Evolutionary conservation across 2,113 vertebrate species (phyloP), one percentile per base, ranked within the genome.

Genomic region (Trematocara stigmaticum): DNA sequence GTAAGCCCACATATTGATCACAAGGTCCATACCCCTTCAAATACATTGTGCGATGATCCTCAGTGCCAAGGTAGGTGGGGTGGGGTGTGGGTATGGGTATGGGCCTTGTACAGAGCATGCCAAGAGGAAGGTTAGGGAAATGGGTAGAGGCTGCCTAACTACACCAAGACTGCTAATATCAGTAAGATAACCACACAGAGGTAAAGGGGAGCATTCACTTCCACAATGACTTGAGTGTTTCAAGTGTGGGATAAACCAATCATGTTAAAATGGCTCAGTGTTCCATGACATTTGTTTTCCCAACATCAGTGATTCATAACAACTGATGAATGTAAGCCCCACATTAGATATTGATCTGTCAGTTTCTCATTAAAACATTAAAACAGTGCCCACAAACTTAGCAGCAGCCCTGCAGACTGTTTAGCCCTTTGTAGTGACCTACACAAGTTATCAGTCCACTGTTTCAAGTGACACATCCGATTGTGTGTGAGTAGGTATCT

Each of bases 401-500:
- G 89, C 81, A 92, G 94, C 91, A 93, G 91, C 88, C 88, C 86
- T 92, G 90, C 82, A 93, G 87, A 91, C 94, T 84, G 91, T 90
- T 94, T 93, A 95, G 94, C 94, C 93, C 95, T 94, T 95, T 83
- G 93, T 89, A 89, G 88, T 88, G 87, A 91, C 93, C 86, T 87
- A 79, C 78, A 85, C 89, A 52, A 90, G 64, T 83, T 2, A 84
- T 87, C 87, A 84, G 85, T 87, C 79, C 31, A 74, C 84, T 89
- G 76, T 82, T 87, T 82, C 6, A 18, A 87, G 82, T 87, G 69
- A 87, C 84, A 86, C 55, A 11, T 88, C 90, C 40, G 42, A 74
- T 84, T 61, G 84, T 92, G 92, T 88, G 92, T 49, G 61, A 84
- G 86, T 78, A 79, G 78, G 81, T 86, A 74, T 88, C 78, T 76